Evolutionary conservation across 2,888 invertebrate genomes (phyloP).

Genomic region (Acronicta alni): DNA sequence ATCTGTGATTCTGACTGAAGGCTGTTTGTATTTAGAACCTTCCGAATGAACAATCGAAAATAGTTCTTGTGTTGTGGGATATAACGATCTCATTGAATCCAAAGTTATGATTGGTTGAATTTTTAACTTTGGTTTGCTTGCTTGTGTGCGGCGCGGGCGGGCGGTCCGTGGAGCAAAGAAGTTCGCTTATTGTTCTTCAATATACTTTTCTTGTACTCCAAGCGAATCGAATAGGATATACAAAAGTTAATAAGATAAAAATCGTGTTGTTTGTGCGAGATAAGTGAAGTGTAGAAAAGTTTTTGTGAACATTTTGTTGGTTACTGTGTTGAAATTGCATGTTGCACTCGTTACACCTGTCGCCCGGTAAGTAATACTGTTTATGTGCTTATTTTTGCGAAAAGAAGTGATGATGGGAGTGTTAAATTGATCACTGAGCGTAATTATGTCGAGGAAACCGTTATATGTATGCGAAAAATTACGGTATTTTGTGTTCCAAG

Average conservation of each 20-base stretch:
- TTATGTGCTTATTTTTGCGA: slow-evolving; percentile 51
- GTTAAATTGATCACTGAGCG: slow-evolving; percentile 12
- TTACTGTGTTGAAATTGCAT: slow-evolving; percentile 56
- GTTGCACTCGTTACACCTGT: slow-evolving; percentile 74
- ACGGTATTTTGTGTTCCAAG: slow-evolving; percentile 38
- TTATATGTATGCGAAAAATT: slow-evolving; percentile 45
- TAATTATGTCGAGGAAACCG: slow-evolving; percentile 51
- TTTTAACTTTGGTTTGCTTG: slow-evolving; percentile 47
- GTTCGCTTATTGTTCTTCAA: slow-evolving; percentile 57
- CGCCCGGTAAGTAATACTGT: slow-evolving; percentile 77
- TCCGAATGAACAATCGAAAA: slow-evolving; percentile 25
- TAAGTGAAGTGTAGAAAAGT: slow-evolving; percentile 59
- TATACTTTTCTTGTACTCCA: slow-evolving; percentile 59
- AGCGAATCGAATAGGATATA: slow-evolving; percentile 46
- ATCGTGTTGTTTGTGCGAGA: slow-evolving; percentile 50
- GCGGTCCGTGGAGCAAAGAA: slow-evolving; percentile 50
- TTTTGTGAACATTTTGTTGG: slow-evolving; percentile 54
- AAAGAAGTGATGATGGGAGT: slow-evolving; percentile 26
- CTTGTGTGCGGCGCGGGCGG: slow-evolving; percentile 60
- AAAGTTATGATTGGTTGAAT: slow-evolving; percentile 16
- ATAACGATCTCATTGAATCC: slow-evolving; percentile 14
- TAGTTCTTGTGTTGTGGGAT: slow-evolving; percentile 11
- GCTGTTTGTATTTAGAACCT: slow-evolving; percentile 46
- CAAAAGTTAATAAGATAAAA: slow-evolving; percentile 45
- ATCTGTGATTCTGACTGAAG: slow-evolving; percentile 28